Percentiles rank a stretch among this genome's conserved stretches.
These are phyloP conservation scores for Drosophila fuyamai DNA, from an alignment of 1,140 invertebrate genomes.

Conservation along the genomic window DNA sequence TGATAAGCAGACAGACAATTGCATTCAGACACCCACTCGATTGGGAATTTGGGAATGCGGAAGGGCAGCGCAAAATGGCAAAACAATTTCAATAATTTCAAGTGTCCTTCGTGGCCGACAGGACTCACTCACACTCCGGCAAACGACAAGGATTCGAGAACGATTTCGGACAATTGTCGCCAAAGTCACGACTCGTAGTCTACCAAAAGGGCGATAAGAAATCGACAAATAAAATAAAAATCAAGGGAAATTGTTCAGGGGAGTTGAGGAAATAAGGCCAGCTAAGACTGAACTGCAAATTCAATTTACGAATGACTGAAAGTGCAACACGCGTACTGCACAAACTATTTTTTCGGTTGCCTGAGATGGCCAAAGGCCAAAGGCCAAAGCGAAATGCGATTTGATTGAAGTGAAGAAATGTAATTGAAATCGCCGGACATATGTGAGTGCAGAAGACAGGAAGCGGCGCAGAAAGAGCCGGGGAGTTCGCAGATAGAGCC, in stretches of 20 bases:
- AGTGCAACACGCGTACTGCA: slow-evolving; percentile 75
- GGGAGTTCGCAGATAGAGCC: not conserved
- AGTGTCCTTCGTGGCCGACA: slow-evolving; percentile 74
- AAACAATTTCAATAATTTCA: slow-evolving; percentile 82
- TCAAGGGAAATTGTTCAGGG: slow-evolving; percentile 42
- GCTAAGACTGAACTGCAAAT: slow-evolving; percentile 63
- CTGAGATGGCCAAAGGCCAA: slow-evolving; percentile 23
- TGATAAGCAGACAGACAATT: slow-evolving; percentile 62
- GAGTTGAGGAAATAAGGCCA: not conserved
- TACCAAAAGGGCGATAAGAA: slow-evolving; percentile 54
- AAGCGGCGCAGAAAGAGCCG: not conserved
- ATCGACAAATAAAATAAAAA: slow-evolving; percentile 39
- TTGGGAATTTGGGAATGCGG: slow-evolving; percentile 2
- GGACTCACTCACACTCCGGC: slow-evolving; percentile 50
- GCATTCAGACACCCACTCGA: slow-evolving; percentile 19
- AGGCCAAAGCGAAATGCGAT: slow-evolving; percentile 47
- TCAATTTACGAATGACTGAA: slow-evolving; percentile 74
- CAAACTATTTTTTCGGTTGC: slow-evolving; percentile 34
- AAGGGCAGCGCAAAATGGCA: slow-evolving; percentile 56
- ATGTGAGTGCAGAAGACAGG: slow-evolving; percentile 33
- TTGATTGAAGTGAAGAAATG: slow-evolving; percentile 77
- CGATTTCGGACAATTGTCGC: slow-evolving; percentile 65
- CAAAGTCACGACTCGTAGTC: slow-evolving; percentile 50
- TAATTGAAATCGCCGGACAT: slow-evolving; percentile 73
- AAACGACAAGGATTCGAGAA: slow-evolving; percentile 19